Evolutionary conservation across 2,113 vertebrate species (phyloP).

Genomic region (Prochilodus magdalenae): DNA sequence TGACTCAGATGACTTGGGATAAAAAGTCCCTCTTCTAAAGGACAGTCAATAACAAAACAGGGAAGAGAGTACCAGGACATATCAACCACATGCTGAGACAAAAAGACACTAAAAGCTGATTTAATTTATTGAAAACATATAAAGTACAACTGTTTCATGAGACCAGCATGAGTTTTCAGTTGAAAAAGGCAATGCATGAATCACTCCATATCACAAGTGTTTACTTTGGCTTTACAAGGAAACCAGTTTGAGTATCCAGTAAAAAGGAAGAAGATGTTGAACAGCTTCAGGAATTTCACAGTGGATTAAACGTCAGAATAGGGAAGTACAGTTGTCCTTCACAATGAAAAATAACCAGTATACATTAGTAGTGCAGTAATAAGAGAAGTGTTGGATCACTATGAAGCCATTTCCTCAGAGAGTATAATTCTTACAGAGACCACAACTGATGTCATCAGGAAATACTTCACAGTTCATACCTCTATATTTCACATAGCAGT

Average conservation of each 20-base stretch:
- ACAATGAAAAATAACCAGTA: neutral
- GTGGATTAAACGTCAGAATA: too few relatives aligned
- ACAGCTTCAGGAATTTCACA: too few relatives aligned
- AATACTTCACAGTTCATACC: neutral
- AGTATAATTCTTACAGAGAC: neutral
- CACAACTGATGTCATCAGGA: neutral
- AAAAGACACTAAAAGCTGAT: neutral
- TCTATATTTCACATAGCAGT: neutral
- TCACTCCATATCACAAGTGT: neutral
- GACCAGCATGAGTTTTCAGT: constrained; percentile 2
- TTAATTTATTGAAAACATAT: neutral
- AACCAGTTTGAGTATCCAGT: neutral
- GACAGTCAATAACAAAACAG: neutral
- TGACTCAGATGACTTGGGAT: neutral
- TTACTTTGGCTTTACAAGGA: neutral
- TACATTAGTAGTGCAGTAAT: neutral
- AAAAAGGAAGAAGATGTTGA: neutral
- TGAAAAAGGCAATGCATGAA: neutral
- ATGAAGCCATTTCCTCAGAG: neutral
- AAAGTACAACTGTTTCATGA: neutral
- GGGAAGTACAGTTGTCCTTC: neutral
- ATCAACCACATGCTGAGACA: neutral
- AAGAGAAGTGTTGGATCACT: neutral
- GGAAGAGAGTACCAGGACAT: neutral
- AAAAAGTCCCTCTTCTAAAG: neutral